These are phyloP conservation scores for Eupithecia exiguata DNA, from an alignment of 2,888 invertebrate genomes.

Conservation along the genomic window DNA sequence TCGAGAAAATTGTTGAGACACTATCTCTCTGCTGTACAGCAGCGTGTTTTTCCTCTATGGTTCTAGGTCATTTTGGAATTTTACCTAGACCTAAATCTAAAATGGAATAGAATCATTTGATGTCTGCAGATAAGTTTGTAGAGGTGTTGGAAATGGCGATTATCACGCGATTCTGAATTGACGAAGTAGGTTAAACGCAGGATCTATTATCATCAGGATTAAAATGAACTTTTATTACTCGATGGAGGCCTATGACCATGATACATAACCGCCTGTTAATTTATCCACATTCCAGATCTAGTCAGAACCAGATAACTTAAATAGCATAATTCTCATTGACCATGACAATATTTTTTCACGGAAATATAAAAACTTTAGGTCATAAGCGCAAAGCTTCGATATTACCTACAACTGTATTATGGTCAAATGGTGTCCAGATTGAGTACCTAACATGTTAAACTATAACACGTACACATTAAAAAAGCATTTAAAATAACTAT, in stretches of 20 bases:
- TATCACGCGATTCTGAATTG: slow-evolving; percentile 40
- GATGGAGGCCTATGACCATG: background rate
- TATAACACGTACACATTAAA: no score
- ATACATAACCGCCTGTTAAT: background rate
- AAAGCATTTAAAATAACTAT: no score
- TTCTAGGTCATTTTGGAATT: no score
- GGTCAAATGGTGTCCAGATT: no score
- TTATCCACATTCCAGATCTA: background rate
- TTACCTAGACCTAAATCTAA: slow-evolving; percentile 39
- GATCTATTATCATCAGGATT: slow-evolving; percentile 31
- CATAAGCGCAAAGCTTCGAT: no score
- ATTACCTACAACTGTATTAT: no score
- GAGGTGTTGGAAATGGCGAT: slow-evolving; percentile 32
- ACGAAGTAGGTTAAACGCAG: slow-evolving; percentile 43
- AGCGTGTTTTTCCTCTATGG: no score
- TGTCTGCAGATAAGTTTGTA: slow-evolving; percentile 36
- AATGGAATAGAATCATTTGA: slow-evolving; percentile 26
- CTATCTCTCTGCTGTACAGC: no score
- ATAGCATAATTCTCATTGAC: background rate
- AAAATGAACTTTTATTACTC: slow-evolving; percentile 15
- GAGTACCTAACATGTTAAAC: no score
- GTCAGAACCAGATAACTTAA: background rate
- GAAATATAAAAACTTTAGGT: background rate
- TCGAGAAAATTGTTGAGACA: no score
- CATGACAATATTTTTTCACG: background rate